Conservation (phyloP, 2,113 vertebrate genomes). For the Thymallus thymallus region DNA sequence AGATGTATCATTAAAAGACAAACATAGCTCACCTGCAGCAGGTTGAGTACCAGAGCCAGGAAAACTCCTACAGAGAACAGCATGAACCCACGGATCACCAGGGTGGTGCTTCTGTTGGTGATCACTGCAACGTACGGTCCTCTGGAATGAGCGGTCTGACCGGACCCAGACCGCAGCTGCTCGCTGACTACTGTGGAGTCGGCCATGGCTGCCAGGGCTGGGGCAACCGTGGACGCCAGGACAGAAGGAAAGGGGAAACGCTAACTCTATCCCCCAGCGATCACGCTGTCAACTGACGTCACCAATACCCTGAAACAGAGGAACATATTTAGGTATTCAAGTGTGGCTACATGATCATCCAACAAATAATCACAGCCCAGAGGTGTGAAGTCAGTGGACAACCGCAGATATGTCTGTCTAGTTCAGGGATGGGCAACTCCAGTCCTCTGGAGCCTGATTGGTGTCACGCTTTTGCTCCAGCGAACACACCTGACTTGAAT, state of each 20-base stretch:
- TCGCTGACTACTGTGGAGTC: conserved; percentile 57
- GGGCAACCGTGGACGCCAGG: conserved; percentile 30
- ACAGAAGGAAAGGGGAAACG: neutral
- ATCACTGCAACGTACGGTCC: conserved; percentile 85
- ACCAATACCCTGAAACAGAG: conserved; percentile 24
- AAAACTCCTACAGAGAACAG: conserved; percentile 93
- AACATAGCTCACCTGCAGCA: conserved; percentile 75
- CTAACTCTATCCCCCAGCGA: conserved; percentile 10
- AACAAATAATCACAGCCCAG: too few relatives aligned
- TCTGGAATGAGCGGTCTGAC: conserved; percentile 51
- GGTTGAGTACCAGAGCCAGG: conserved; percentile 89
- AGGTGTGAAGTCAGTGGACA: too few relatives aligned
- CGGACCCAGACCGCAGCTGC: conserved; percentile 49
- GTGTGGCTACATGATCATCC: too few relatives aligned
- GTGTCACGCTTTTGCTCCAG: too few relatives aligned
- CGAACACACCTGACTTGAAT: too few relatives aligned
- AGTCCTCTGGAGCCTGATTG: too few relatives aligned
- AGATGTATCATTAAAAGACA: too few relatives aligned
- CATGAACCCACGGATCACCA: conserved; percentile 85
- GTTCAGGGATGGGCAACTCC: too few relatives aligned
- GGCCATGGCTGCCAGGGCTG: conserved; percentile 70
- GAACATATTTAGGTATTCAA: neutral
- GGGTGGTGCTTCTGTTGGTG: conserved; percentile 83
- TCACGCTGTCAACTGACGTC: conserved; percentile 29
- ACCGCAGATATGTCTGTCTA: too few relatives aligned